Conservation (phyloP, 2,113 vertebrate genomes). For the Suncus etruscus region DNA sequence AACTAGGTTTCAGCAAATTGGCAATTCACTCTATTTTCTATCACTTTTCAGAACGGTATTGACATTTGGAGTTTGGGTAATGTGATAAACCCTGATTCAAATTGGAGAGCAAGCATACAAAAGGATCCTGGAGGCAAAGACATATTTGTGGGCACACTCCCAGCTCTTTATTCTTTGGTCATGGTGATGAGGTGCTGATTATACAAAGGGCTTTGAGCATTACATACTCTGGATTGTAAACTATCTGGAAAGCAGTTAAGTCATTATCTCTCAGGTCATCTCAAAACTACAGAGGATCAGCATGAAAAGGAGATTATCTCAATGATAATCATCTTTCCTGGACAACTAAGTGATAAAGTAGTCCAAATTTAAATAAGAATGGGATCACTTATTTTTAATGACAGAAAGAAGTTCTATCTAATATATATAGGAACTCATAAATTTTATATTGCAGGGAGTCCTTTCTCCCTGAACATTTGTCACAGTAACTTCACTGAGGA, state of each 20-base stretch:
- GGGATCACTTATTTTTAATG: slow-evolving; percentile 18
- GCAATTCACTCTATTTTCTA: no score
- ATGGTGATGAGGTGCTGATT: not conserved
- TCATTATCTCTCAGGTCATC: not conserved
- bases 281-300: not conserved
- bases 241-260: not conserved
- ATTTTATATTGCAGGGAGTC: no score
- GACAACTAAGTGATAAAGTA: not conserved
- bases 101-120: no score
- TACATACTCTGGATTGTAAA: not conserved
- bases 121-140: no score
- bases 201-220: not conserved
- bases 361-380: not conserved
- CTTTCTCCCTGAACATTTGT: no score
- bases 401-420: no score
- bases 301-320: not conserved
- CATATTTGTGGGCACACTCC: not conserved
- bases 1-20: no score
- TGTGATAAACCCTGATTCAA: no score
- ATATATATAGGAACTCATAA: no score
- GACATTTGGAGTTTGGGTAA: not conserved
- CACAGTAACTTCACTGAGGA: no score
- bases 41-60: no score
- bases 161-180: not conserved
- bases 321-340: not conserved